Evolutionary conservation across 2,797 vertebrate species (phyloP), one percentile per base, ranked within the genome.

Genomic region (Chelon auratus): DNA sequence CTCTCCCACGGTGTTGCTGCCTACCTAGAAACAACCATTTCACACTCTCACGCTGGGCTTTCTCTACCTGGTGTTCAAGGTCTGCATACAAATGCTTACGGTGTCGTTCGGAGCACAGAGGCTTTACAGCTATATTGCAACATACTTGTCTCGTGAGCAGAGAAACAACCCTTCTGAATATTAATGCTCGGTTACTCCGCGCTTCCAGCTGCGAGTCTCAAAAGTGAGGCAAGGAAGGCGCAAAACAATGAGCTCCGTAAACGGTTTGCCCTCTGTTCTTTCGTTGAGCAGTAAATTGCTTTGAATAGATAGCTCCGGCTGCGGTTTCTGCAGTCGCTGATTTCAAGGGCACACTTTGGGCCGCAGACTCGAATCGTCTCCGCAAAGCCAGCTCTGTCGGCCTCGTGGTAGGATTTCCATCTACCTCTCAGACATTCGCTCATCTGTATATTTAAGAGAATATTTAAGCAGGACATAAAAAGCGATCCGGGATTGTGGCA

Each of bases 121-220:
- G 62, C 79, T 87, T 85, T 55, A 47, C 68, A 56, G 50, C 75
- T 83, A 55, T 78, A 81, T 82, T 82, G 85, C 59, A 10, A 76
- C 82, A 80, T 68, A 52, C 80, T 78, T 77, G 79, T 88, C 80
- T 84, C 75, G 71, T 61, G 72, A 83, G 78, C 77, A 53, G 80
- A 85, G 85, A 86, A 71, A 70, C 71, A 85, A 79, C 66, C 47
- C 62, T 45, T 11, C 74, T 88, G 88, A 91, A 91, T 92, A 92
- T 89, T 90, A 91, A 92, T 90, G 88, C 75, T 39, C 12, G 67
- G 79, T 80, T 87, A 87, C 77, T 76, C 72, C 40, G 59, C 75
- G 81, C 77, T 90, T 75, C 78, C 80, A 62, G 73, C 77, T 83
- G 79, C 43, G 80, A 78, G 52, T 66, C 74, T 76, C 47, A 51